Evolutionary conservation across 2,113 vertebrate genomes (phyloP).

Genomic region (Lasiurus borealis): DNA sequence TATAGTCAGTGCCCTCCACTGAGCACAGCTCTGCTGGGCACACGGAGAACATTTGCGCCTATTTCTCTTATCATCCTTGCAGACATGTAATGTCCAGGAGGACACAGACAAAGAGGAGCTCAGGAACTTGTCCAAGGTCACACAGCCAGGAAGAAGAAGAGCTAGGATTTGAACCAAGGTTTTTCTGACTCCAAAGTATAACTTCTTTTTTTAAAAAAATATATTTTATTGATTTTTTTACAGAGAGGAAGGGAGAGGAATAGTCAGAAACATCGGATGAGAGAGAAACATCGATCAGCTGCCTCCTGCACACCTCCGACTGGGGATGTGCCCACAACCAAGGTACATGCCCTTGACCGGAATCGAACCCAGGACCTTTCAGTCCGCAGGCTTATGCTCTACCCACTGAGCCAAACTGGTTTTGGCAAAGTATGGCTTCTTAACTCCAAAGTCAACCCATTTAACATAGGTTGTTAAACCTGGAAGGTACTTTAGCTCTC

Average conservation of each 20-base stretch:
- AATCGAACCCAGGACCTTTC: too few species aligned
- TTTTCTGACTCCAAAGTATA: neutral
- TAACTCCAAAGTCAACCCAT: too few species aligned
- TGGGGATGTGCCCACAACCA: too few species aligned
- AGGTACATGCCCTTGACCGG: too few species aligned
- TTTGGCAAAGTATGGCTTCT: neutral
- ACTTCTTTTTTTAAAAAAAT: neutral
- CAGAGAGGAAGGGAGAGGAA: too few species aligned
- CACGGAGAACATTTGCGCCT: rapidly evolving
- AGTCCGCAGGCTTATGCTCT: too few species aligned
- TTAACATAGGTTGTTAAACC: neutral
- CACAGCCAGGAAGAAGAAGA: neutral
- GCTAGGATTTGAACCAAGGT: neutral
- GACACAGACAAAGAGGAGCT: neutral
- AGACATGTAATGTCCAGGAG: neutral
- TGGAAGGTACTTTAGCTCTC: neutral
- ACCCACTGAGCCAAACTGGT: too few species aligned
- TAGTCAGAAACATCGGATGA: too few species aligned
- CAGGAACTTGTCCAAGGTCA: neutral
- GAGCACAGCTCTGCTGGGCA: neutral
- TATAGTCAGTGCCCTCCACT: neutral
- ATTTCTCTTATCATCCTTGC: neutral
- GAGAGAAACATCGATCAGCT: too few species aligned
- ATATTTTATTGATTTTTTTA: too few species aligned
- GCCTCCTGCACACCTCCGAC: too few species aligned